Evolutionary conservation across 2,113 vertebrate genomes (phyloP), one percentile per base, ranked within the genome.

Genomic region (Heteronetta atricapilla): DNA sequence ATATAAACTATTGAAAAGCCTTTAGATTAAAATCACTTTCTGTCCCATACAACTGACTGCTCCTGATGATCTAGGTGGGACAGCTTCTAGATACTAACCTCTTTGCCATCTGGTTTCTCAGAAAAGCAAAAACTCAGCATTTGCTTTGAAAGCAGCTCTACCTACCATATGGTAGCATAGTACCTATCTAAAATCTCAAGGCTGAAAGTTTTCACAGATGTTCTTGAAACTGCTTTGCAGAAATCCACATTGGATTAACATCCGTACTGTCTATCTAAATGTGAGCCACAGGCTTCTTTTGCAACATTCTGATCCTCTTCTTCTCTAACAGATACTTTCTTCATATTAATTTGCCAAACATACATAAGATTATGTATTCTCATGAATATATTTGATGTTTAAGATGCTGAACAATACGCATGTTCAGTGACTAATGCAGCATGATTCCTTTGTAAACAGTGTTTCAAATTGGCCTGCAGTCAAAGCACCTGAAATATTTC

Each of bases 331-430:
- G 77, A 74, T 70, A 74, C 7, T 33, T 59, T 86, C 44, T 88
- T 83, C 53, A 84, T 66, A 83, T 73, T 92, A n/a, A 88, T 91
- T 84, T 19, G 8, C 26, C 20, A 89, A 81, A 88, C 42, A 80
- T 56, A 84, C 26, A 25, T 62, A 86, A 91, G 66, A 89, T 90
- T 69, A 84, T 63, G 76, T 64, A 68, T 90, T 88, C 88, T 85
- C 75, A 89, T 88, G 15, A 94, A 86, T 90, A 23, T 88, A 77
- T 88, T 83, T 95, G 79, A 92, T 93, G 82, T 92, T 93, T 89
- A 87, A 58, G 77, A 75, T 82, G 53, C 44, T 86, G 53, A 95
- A 81, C 31, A 44, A 44, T 48, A 70, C 38, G 55, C 34, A 83
- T 78, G 62, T 81, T 95, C 42, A 94, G 58, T 83, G 76, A 90